Evolutionary conservation across 2,113 vertebrate species (phyloP).

Genomic region (Notarius lentiginosus): DNA sequence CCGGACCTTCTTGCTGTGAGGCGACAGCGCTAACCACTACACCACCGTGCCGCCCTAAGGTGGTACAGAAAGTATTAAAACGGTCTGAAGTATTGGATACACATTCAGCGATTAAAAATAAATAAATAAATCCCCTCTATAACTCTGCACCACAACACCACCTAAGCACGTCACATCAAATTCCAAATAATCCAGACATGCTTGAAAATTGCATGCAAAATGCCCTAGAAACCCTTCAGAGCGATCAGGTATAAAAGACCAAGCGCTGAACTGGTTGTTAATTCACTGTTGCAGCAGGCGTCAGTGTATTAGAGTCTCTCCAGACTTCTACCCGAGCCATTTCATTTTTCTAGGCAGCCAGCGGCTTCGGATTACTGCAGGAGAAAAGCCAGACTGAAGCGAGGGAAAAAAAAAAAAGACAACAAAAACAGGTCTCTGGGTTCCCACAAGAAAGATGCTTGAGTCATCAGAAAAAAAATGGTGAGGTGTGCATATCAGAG

Average conservation of each 20-base stretch:
- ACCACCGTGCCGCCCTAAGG: too few relatives aligned
- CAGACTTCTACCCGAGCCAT: constrained; percentile 1
- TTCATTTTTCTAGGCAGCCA: constrained; percentile 34
- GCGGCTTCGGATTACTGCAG: constrained; percentile 25
- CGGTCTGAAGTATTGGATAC: neutral
- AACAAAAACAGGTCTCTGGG: constrained; percentile 32
- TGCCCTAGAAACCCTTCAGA: neutral
- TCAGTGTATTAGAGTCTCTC: constrained; percentile 25
- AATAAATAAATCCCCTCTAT: neutral
- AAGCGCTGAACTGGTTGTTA: constrained; percentile 28
- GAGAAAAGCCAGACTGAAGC: constrained; percentile 4
- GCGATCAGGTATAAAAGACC: constrained; percentile 3
- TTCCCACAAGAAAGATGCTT: constrained; percentile 27
- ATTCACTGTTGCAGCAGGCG: constrained; percentile 17
- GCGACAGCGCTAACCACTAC: too few relatives aligned
- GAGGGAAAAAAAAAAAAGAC: neutral
- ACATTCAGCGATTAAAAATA: neutral
- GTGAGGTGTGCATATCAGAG: constrained; percentile 35
- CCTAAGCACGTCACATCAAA: neutral
- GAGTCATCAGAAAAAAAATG: constrained; percentile 29
- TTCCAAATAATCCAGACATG: neutral
- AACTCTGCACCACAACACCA: neutral
- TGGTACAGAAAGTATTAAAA: neutral
- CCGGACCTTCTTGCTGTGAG: too few relatives aligned
- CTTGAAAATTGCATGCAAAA: constrained; percentile 4